Base-by-base conservation (phyloP, 2,797 vertebrate species). In the Ataeniobius toweri region DNA sequence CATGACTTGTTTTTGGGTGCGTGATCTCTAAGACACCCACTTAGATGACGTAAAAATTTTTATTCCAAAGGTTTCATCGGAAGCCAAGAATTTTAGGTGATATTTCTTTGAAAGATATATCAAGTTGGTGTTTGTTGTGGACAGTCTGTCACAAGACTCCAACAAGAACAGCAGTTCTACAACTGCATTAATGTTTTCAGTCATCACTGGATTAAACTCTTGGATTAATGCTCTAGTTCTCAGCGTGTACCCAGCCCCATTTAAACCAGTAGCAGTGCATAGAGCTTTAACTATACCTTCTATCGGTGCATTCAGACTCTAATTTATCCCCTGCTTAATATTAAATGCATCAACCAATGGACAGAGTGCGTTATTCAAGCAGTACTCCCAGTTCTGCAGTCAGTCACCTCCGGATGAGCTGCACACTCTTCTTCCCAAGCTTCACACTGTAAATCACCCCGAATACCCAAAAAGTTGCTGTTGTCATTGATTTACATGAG, bases 11-110 rank as follows among this genome's bases (percentile, higher is more conserved):
- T 83, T 87, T 84, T 86, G 72, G 83, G 86, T 76, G 46, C 76
- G 39, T 75, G 70, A 87, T 86, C 87, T 86, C 75, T 51, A 48
- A 74, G 55, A 85, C 86, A 51, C 83, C 84, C 86, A 87, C 81
- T 81, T 77, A 69, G 70, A 77, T 79, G 44, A 89, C 82, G 78
- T 85, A 90, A 87, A 85, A 86, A 85, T 26, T 56, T 20, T 20
- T 53, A 3, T 53, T 46, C 13, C 41, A 46, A 46, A 46, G 13
- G 24, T 46, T 69, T 69, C 24, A 46, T 69, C 41, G 12, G n/a
- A 26, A 69, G 6, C 14, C 41, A 44, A 69, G 13, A 12, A 48
- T 48, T 69, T 46, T 69, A 44, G 13, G 14, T 69, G 44, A 69
- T 46, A 69, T 69, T 46, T 69, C 22, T 69, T 69, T 68, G 44